Conservation (phyloP, 2,888 invertebrate genomes). For the Hecatera dysodea region DNA sequence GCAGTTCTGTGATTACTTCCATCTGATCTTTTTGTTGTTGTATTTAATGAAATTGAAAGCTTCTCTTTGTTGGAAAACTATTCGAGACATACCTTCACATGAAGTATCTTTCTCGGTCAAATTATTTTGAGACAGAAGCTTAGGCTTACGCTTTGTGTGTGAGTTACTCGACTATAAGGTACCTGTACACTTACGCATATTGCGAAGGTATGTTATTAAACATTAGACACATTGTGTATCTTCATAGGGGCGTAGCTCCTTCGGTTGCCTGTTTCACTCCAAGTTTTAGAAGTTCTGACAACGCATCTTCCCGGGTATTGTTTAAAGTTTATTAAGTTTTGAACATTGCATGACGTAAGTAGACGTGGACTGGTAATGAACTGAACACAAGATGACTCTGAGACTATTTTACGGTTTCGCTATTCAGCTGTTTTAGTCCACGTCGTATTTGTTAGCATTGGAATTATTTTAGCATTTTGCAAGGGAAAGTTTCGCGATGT, state of each 20-base stretch:
- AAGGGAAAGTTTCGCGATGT: conserved; percentile 36
- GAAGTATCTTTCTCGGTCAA: conserved; percentile 65
- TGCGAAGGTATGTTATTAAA: conserved; percentile 77
- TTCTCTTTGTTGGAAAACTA: conserved; percentile 77
- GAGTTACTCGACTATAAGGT: conserved; percentile 37
- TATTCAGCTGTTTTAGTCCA: conserved; percentile 61
- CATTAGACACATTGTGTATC: conserved; percentile 83
- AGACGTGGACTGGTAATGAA: conserved; percentile 83
- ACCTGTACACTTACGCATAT: conserved; percentile 48
- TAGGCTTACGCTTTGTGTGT: conserved; percentile 55
- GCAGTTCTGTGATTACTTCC: conserved; percentile 79
- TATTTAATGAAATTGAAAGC: conserved; percentile 82
- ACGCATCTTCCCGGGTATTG: conserved; percentile 87
- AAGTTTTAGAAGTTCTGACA: conserved; percentile 87
- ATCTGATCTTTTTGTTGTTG: conserved; percentile 78
- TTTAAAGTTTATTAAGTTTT: conserved; percentile 89
- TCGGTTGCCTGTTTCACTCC: conserved; percentile 82
- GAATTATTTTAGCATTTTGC: conserved; percentile 48
- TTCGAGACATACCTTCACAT: conserved; percentile 72
- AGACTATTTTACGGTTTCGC: conserved; percentile 69
- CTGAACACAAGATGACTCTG: conserved; percentile 71
- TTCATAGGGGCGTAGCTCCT: conserved; percentile 84
- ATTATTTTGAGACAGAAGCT: conserved; percentile 66
- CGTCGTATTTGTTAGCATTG: conserved; percentile 54
- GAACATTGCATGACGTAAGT: conserved; percentile 86